Conservation (phyloP, 37 sponge, comb jelly and placozoan species). For the Spongilla lacustris region DNA sequence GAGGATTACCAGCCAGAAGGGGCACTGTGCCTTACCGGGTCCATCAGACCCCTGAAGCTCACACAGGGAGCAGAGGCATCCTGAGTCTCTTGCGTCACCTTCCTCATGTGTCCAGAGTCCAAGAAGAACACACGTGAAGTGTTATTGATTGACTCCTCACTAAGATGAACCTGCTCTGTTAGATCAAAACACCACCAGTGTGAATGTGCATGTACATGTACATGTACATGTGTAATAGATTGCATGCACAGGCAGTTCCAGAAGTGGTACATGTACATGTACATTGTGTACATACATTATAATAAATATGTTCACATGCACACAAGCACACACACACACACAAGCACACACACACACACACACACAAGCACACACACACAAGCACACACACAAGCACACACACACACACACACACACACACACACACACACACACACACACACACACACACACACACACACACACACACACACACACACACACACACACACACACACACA, state of each 20-base stretch:
- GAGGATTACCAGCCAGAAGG: no score
- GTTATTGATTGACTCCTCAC: conserved; percentile 18
- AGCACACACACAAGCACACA: no score
- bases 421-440: no score
- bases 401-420: conserved; percentile 11
- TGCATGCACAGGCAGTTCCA: no score
- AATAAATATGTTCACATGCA: background rate
- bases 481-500: conserved; percentile 4
- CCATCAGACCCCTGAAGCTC: conserved; percentile 82
- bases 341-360: no score
- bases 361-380: no score
- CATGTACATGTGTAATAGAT: no score
- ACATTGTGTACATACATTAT: background rate
- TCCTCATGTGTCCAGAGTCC: conserved; percentile 29
- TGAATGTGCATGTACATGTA: background rate
- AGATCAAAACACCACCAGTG: background rate
- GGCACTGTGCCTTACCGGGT: conserved; percentile 49
- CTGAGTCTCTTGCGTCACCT: background rate
- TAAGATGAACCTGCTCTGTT: conserved; percentile 15
- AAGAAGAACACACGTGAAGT: conserved; percentile 68
- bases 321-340: background rate
- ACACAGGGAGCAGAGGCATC: conserved; percentile 44
- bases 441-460: no score
- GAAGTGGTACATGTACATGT: no score
- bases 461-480: background rate